phyloP scores from a whole-genome alignment of 2,888 invertebrate genomes.

The Pandemis heparana region DNA sequence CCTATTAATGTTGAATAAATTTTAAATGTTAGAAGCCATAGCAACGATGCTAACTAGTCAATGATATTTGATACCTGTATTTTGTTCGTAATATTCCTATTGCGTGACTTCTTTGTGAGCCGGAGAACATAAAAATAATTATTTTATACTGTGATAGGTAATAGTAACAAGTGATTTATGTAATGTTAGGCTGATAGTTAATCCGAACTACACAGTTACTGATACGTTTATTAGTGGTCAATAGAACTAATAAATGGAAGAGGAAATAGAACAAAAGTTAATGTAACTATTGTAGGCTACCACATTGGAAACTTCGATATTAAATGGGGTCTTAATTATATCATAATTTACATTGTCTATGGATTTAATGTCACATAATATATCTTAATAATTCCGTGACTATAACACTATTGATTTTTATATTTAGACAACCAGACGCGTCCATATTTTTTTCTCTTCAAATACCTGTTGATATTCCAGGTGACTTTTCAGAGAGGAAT shows the following conservation, averaged over 20 bases:
- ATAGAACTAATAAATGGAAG: background rate
- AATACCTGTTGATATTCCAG: conserved; percentile 34
- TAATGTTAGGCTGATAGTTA: conserved; percentile 20
- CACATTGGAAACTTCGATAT: background rate
- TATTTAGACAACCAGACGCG: background rate
- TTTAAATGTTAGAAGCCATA: conserved; percentile 12
- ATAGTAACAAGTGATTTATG: conserved; percentile 35
- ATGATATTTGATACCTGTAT: conserved; percentile 43
- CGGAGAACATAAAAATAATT: conserved; percentile 51
- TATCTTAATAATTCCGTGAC: background rate
- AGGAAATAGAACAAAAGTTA: background rate
- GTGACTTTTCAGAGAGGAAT: background rate
- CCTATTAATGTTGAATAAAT: conserved; percentile 16
- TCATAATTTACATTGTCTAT: background rate
- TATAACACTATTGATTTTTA: background rate
- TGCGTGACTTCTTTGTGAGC: conserved; percentile 59
- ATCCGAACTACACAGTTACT: conserved; percentile 7
- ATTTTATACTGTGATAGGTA: conserved; percentile 43
- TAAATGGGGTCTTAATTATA: no score
- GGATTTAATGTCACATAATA: background rate
- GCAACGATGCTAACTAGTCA: conserved; percentile 12
- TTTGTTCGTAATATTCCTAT: conserved; percentile 56
- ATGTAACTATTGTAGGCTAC: background rate
- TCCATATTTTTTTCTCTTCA: background rate
- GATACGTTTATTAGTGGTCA: background rate